These are phyloP conservation scores for Dreissena polymorpha DNA, from an alignment of 1,140 invertebrate species.

Conservation along the genomic window DNA sequence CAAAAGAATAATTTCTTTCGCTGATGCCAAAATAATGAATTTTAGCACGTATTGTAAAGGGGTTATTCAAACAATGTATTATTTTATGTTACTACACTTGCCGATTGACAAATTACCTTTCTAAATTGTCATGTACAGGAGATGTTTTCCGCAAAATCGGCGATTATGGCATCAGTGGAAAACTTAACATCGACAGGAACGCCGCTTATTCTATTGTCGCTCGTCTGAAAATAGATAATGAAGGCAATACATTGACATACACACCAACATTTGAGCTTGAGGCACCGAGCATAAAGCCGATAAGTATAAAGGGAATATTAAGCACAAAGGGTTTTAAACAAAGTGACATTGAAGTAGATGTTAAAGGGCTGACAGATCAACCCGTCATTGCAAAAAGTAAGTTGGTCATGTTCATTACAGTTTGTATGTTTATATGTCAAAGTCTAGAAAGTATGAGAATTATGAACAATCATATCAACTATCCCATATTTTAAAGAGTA, in stretches of 20 bases:
- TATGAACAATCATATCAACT: too few relatives aligned
- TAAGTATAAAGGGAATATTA: slow-evolving; percentile 54
- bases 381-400: slow-evolving; percentile 57
- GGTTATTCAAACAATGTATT: too few relatives aligned
- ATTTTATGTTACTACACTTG: too few relatives aligned
- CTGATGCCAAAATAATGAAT: too few relatives aligned
- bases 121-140: neutral
- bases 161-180: slow-evolving; percentile 10
- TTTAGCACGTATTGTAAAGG: too few relatives aligned
- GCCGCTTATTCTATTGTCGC: slow-evolving; percentile 20
- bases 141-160: neutral
- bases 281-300: slow-evolving; percentile 41
- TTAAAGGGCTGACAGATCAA: slow-evolving; percentile 41
- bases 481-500: too few relatives aligned
- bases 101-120: too few relatives aligned
- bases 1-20: too few relatives aligned
- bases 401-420: neutral
- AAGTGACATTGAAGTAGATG: slow-evolving; percentile 42
- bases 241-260: slow-evolving; percentile 49
- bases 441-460: too few relatives aligned
- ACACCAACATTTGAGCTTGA: slow-evolving; percentile 64
- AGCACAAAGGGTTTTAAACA: slow-evolving; percentile 44
- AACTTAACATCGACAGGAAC: slow-evolving; percentile 31
- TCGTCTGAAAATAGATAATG: slow-evolving; percentile 14
- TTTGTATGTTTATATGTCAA: too few relatives aligned